A percentile compares a stretch with the other conserved stretches of the same genome.
phyloP scores from a whole-genome alignment of 2,113 vertebrate species.

The Aldabrachelys gigantea region DNA sequence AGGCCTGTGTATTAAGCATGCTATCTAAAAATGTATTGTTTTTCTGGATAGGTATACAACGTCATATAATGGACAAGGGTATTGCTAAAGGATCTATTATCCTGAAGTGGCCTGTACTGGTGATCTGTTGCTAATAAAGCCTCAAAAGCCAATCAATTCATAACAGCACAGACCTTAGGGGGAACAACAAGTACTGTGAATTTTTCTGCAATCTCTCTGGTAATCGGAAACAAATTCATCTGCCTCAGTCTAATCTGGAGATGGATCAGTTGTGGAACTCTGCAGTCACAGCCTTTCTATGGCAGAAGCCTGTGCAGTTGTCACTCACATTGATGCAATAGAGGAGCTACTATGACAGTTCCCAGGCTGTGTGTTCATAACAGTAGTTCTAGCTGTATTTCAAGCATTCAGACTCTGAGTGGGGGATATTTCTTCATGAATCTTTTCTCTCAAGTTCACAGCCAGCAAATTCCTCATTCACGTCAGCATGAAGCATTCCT shows the following conservation, averaged over 20 bases:
- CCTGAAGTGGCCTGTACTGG: neutral
- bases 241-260: constrained; percentile 39
- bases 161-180: constrained; percentile 50
- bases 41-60: neutral
- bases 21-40: neutral
- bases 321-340: constrained; percentile 57
- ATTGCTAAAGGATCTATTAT: neutral
- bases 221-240: constrained; percentile 67
- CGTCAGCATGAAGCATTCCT: constrained; percentile 17
- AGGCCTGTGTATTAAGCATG: neutral
- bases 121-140: constrained; percentile 23
- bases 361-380: constrained; percentile 51
- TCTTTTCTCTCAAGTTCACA: neutral
- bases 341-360: constrained; percentile 67
- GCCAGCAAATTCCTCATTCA: constrained; percentile 55
- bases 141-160: constrained; percentile 39
- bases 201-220: constrained; percentile 44
- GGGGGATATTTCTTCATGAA: constrained; percentile 39
- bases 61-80: neutral
- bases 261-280: constrained; percentile 41
- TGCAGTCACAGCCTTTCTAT: constrained; percentile 40
- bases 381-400: constrained; percentile 49
- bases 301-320: constrained; percentile 59
- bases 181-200: constrained; percentile 48
- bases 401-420: constrained; percentile 1